Evolutionary conservation across 1,140 invertebrate genomes (phyloP), one percentile per base, ranked within the genome.

Genomic region (Aradophagus sp.): DNA sequence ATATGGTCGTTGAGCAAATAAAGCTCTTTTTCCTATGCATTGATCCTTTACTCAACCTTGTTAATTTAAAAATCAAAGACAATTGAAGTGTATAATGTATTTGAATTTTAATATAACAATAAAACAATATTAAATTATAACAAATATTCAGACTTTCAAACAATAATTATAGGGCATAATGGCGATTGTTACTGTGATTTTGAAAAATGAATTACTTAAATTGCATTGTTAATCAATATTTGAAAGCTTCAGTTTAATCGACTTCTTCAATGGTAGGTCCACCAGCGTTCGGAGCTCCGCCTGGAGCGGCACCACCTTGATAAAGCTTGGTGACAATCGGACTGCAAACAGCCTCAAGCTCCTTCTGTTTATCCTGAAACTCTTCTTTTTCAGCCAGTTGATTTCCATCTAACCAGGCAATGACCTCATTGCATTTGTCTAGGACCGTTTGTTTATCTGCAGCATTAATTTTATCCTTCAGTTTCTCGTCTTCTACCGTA

Each of bases 261-360:
- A 91, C 89, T 86, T 92, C 90, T 74, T 91, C 90, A 68, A 91
- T 90, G 5, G 89, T 90, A 14, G 90, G 90, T 38, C 89, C 90
- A 45, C 86, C 87, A 50, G 87, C 87, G 27, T 32, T 62, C 1
- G 72, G 47, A 5, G 70, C 76, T 0, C 50, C 41, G 12, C 48
- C 73, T 5, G 76, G 91, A 42, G 90, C 91, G 16, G 55, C 67
- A 0, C 89, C 89, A 27, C 89, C 88, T 83, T 93, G 92, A 86
- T 93, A 93, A 77, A 93, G 79, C 79, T 93, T 93, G 36, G 91
- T 90, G 74, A 95, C 91, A 78, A 95, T 93, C 1, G 93, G 93
- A 83, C 90, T 93, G 87, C 93, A 95, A 26, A 95, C 82, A 27
- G 86, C 86, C 76, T 93, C 92, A 10, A 92, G 83, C 23, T 91